These are phyloP conservation scores for Phanerotoma sp. DNA, from an alignment of 2,888 invertebrate genomes.

Conservation along the genomic window DNA sequence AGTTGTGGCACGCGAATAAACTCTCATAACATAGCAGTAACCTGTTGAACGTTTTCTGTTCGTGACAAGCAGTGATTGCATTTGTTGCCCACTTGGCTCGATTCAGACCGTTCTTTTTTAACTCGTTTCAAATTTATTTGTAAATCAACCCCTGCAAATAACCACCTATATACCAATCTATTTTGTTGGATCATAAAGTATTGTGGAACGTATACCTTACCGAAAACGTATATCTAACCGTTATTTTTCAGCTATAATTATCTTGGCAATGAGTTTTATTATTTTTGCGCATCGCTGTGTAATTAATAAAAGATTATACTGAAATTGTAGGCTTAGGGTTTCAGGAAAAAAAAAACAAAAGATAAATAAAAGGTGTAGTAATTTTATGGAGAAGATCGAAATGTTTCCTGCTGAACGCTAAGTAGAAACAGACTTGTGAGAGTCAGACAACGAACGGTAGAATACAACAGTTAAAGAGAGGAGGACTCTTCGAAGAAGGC, in stretches of 20 bases:
- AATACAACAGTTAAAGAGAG: conserved; percentile 22
- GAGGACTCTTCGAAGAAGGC: conserved; percentile 45
- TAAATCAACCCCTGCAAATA: neutral
- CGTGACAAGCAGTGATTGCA: conserved; percentile 56
- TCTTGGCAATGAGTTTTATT: no score
- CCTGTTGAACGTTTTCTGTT: conserved; percentile 54
- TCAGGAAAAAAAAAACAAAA: neutral
- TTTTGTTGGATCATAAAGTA: no score
- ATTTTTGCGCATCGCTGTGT: no score
- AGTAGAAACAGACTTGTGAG: neutral
- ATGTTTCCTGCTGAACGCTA: neutral
- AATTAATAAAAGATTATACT: no score
- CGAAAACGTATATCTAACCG: no score
- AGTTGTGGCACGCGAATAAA: conserved; percentile 50
- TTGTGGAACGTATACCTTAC: no score
- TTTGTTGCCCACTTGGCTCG: conserved; percentile 46
- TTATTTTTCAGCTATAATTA: no score
- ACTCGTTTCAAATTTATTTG: conserved; percentile 28
- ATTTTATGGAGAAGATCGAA: neutral
- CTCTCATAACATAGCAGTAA: conserved; percentile 53
- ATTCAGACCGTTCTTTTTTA: conserved; percentile 21
- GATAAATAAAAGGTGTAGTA: no score
- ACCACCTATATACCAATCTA: no score
- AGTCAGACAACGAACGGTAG: conserved; percentile 11
- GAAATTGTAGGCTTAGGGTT: neutral